Conservation (phyloP, 2,888 invertebrate species). For the Bedellia somnulentella region DNA sequence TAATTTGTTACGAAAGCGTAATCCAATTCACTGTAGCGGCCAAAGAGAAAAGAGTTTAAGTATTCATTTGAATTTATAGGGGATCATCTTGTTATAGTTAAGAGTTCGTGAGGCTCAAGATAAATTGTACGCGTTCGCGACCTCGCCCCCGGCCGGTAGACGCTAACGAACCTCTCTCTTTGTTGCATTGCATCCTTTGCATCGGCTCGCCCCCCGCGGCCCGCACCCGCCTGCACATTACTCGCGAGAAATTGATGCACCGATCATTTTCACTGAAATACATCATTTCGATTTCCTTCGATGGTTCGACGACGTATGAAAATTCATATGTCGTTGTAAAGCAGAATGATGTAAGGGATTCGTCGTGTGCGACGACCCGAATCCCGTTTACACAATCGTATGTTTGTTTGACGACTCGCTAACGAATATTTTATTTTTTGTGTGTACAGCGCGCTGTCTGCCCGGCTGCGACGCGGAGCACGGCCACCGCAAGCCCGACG, state of each 20-base stretch:
- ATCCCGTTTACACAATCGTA: no score
- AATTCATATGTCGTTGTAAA: no score
- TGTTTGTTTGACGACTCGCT: no score
- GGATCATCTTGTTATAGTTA: slow-evolving; percentile 11
- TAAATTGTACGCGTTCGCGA: slow-evolving; percentile 35
- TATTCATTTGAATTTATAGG: slow-evolving; percentile 11
- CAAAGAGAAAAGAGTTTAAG: no score
- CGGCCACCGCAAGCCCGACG: slow-evolving; percentile 92
- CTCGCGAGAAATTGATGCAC: background rate
- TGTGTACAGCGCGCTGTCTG: slow-evolving; percentile 83
- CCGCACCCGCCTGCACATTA: no score
- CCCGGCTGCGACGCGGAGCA: slow-evolving; percentile 90
- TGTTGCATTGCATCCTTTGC: slow-evolving; percentile 19
- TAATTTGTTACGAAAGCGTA: no score
- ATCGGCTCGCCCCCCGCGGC: no score
- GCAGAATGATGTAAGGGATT: no score
- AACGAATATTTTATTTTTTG: slow-evolving; percentile 56
- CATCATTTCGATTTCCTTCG: slow-evolving; percentile 19
- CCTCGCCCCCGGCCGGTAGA: slow-evolving; percentile 46
- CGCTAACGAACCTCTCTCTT: slow-evolving; percentile 49
- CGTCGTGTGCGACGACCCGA: no score
- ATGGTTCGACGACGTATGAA: background rate
- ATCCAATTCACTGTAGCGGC: no score
- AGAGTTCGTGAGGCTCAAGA: slow-evolving; percentile 22
- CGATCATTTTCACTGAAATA: slow-evolving; percentile 21